These are phyloP conservation scores for Puma concolor DNA, from an alignment of 2,113 vertebrate species.

Conservation along the genomic window DNA sequence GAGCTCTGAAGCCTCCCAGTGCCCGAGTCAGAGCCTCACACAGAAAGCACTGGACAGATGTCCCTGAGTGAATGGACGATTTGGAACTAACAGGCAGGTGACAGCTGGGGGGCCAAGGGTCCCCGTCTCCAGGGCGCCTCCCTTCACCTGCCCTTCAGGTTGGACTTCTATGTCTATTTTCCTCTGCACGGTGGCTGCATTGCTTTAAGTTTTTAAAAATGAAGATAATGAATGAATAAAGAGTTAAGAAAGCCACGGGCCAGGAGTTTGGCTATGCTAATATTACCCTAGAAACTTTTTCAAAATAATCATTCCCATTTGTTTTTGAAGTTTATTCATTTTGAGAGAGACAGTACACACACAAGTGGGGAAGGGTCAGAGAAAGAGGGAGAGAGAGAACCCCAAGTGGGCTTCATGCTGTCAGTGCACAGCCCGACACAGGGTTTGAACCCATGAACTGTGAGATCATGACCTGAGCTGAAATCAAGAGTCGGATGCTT, in stretches of 20 bases:
- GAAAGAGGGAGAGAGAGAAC: no score
- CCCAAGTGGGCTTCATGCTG: no score
- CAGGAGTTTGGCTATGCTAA: neutral
- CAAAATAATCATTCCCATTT: neutral
- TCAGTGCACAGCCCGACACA: no score
- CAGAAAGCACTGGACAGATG: neutral
- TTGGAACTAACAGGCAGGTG: neutral
- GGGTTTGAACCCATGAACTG: no score
- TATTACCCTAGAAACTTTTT: neutral
- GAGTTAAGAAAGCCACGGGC: neutral
- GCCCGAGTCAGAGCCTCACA: neutral
- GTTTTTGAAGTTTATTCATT: no score
- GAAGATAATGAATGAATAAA: neutral
- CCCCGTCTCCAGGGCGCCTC: no score
- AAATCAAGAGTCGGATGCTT: no score
- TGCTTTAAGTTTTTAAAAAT: neutral
- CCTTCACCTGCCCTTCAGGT: neutral
- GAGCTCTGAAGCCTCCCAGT: neutral
- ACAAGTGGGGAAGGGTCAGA: no score
- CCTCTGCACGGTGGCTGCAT: neutral
- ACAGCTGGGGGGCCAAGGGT: neutral
- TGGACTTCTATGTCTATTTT: neutral
- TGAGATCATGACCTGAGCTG: no score
- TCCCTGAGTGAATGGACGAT: neutral
- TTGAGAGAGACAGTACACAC: no score